phyloP scores from a whole-genome alignment of 1,140 invertebrate species.

The Bombus consobrinus region DNA sequence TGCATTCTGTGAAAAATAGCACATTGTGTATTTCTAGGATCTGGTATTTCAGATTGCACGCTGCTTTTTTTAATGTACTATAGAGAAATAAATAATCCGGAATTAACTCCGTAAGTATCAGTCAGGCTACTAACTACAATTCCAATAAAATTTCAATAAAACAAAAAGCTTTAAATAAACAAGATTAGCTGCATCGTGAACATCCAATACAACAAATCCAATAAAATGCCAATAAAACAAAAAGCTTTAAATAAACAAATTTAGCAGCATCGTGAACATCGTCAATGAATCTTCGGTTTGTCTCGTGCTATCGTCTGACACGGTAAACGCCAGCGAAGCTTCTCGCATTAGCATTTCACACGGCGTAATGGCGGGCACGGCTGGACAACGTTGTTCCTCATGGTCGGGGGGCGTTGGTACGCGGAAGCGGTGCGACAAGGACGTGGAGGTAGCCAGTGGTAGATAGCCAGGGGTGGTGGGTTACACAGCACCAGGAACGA shows the following conservation, averaged over 20 bases:
- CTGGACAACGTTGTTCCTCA: slow-evolving; percentile 8
- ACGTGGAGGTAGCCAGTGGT: slow-evolving; percentile 30
- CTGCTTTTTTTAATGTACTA: too few species aligned
- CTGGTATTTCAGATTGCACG: too few species aligned
- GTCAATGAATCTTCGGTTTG: slow-evolving; percentile 21
- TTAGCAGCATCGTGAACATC: not conserved
- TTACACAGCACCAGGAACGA: slow-evolving; percentile 73
- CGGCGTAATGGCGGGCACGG: slow-evolving; percentile 64
- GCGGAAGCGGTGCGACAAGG: slow-evolving; percentile 20
- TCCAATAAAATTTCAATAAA: not conserved
- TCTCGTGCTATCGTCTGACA: slow-evolving; percentile 58
- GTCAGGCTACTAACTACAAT: not conserved
- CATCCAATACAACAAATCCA: not conserved
- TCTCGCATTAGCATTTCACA: slow-evolving; percentile 69
- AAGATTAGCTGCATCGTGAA: not conserved
- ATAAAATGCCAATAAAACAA: not conserved
- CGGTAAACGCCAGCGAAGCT: slow-evolving; percentile 54
- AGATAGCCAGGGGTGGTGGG: slow-evolving; percentile 47
- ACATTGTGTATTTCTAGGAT: too few species aligned
- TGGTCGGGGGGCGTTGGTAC: not conserved
- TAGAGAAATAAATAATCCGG: too few species aligned
- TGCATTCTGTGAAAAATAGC: too few species aligned
- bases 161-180: not conserved
- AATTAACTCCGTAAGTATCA: too few species aligned
- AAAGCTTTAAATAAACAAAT: not conserved